These are phyloP conservation scores for Salticus scenicus DNA, from an alignment of 2,888 invertebrate genomes.

Conservation along the genomic window DNA sequence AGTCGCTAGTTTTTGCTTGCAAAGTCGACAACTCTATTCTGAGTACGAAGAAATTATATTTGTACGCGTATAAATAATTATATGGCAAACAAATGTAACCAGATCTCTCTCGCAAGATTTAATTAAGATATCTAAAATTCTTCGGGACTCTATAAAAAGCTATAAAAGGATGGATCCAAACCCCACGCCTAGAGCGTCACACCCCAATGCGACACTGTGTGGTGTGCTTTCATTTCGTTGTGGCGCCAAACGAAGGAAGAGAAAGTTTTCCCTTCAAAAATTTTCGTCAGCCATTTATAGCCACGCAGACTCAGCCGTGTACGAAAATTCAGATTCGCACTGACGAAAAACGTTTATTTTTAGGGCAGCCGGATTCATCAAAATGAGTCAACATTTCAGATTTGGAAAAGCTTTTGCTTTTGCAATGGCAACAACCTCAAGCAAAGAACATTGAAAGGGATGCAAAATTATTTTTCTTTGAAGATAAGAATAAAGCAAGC, in stretches of 20 bases:
- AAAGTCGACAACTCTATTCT: too few species aligned
- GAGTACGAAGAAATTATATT: too few species aligned
- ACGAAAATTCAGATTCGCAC: not conserved
- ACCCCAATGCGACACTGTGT: not conserved
- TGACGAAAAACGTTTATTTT: conserved; percentile 2
- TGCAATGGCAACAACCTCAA: not conserved
- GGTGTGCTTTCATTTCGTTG: not conserved
- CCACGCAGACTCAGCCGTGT: not conserved
- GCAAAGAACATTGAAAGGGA: not conserved
- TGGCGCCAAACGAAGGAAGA: not conserved
- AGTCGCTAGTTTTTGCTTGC: too few species aligned
- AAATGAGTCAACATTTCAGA: conserved; percentile 10
- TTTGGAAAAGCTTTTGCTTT: conserved; percentile 21
- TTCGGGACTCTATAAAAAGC: too few species aligned
- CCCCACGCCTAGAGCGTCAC: not conserved
- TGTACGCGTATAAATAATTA: too few species aligned
- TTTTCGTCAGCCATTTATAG: conserved; percentile 12
- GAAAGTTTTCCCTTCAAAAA: not conserved
- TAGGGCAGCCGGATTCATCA: not conserved
- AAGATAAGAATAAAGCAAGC: too few species aligned
- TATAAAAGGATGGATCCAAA: conserved; percentile 18
- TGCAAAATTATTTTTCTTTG: too few species aligned
- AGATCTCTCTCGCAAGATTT: too few species aligned
- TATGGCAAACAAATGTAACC: too few species aligned
- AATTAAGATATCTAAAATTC: too few species aligned